Conservation (phyloP, 2,113 vertebrate genomes). For the Albula goreensis region DNA sequence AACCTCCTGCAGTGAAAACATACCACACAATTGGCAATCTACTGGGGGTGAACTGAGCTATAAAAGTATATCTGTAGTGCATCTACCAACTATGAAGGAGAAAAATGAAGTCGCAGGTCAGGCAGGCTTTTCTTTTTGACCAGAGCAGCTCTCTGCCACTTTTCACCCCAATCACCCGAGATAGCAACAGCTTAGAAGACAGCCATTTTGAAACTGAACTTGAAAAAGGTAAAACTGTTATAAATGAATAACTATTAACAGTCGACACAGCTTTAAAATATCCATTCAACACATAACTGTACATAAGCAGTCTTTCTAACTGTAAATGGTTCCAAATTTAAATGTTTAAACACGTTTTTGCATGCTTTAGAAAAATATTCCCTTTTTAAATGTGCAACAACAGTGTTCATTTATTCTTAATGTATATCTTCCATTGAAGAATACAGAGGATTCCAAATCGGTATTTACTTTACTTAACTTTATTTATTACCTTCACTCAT, state of each 20-base stretch:
- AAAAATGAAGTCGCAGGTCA: too few relatives aligned
- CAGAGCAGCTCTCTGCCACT: constrained; percentile 91
- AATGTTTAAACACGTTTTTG: background rate
- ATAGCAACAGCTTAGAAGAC: constrained; percentile 98
- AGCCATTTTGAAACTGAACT: constrained; percentile 98
- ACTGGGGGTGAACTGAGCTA: too few relatives aligned
- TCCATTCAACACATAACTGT: background rate
- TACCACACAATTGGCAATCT: too few relatives aligned
- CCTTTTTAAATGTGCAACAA: background rate
- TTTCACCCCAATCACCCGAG: constrained; percentile 90
- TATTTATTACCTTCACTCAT: background rate
- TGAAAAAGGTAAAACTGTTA: constrained; percentile 81
- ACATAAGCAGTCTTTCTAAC: background rate
- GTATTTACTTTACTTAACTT: background rate
- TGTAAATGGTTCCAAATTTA: background rate
- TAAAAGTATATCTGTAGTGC: too few relatives aligned
- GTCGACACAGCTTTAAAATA: background rate
- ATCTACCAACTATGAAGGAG: too few relatives aligned
- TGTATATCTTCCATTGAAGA: background rate
- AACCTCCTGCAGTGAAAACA: too few relatives aligned
- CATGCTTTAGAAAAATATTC: background rate
- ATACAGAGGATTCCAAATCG: background rate
- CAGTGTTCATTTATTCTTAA: background rate
- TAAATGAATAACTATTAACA: background rate
- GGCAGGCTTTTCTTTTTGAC: background rate